phyloP scores from a whole-genome alignment of 1,140 invertebrate genomes.

The Mizuhopecten yessoensis region DNA sequence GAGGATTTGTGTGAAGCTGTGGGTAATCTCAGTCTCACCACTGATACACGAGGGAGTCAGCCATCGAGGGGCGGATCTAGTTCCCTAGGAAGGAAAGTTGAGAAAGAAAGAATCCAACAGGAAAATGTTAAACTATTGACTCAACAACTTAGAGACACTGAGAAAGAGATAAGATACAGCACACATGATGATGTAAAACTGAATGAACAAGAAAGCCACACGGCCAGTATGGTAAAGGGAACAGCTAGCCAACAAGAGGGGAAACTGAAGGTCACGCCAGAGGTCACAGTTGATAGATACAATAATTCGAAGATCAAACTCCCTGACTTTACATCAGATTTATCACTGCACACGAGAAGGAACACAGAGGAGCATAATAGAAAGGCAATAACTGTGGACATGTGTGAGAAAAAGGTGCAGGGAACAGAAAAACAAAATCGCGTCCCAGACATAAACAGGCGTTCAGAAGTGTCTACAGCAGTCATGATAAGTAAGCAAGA shows the following conservation, averaged over 20 bases:
- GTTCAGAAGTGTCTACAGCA: neutral
- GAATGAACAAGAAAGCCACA: neutral
- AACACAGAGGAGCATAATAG: neutral
- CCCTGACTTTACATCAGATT: neutral
- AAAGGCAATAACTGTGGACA: neutral
- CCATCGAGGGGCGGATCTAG: too few species aligned
- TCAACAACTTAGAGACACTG: neutral
- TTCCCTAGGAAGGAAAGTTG: too few species aligned
- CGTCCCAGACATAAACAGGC: neutral
- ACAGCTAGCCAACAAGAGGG: neutral
- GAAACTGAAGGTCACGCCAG: neutral
- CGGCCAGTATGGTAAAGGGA: neutral
- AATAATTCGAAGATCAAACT: neutral
- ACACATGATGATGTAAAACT: neutral
- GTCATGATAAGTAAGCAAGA: neutral
- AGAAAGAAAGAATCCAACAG: neutral
- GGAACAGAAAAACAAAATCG: neutral
- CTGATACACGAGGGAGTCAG: neutral
- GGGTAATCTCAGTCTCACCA: neutral
- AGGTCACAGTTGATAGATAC: neutral
- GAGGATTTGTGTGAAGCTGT: neutral
- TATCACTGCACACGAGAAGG: neutral
- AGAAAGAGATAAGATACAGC: neutral
- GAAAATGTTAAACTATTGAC: neutral
- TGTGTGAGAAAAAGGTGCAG: neutral